These are phyloP conservation scores for Callyntrura guangdongensis DNA, from an alignment of 2,888 invertebrate species.

Conservation along the genomic window DNA sequence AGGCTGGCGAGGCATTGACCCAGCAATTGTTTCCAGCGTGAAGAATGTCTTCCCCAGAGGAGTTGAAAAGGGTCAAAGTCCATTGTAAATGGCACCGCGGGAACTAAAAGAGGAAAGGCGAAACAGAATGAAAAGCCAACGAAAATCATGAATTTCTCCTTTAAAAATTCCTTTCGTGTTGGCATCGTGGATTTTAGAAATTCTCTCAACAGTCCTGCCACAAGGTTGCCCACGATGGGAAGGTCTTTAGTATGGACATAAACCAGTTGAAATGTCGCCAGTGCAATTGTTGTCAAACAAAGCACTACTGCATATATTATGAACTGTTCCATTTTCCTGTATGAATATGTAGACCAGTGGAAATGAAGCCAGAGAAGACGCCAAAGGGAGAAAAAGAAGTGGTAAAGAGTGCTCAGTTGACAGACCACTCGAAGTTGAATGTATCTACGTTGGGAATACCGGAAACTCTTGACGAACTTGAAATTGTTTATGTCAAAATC, in stretches of 20 bases:
- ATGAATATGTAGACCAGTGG: not conserved
- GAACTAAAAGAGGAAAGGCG: not conserved
- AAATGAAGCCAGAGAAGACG: not conserved
- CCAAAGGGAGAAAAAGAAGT: not conserved
- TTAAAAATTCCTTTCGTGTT: not conserved
- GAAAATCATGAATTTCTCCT: not conserved
- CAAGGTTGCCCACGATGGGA: not conserved
- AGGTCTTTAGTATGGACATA: not conserved
- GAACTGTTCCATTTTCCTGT: slow-evolving; percentile 8
- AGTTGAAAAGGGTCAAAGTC: not conserved
- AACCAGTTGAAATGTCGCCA: not conserved
- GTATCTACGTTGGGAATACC: not conserved
- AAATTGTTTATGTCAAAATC: not conserved
- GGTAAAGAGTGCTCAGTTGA: not conserved
- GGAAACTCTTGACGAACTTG: not conserved
- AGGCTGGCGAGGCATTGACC: not conserved
- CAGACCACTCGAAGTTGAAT: not conserved
- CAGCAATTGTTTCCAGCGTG: not conserved
- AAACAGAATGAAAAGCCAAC: not conserved
- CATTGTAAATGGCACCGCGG: not conserved
- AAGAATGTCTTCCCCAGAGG: not conserved
- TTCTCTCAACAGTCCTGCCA: not conserved
- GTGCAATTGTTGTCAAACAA: not conserved
- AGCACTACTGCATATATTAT: not conserved
- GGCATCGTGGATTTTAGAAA: not conserved